These are phyloP conservation scores for Altica lythri DNA, from an alignment of 2,888 invertebrate genomes.

Conservation along the genomic window DNA sequence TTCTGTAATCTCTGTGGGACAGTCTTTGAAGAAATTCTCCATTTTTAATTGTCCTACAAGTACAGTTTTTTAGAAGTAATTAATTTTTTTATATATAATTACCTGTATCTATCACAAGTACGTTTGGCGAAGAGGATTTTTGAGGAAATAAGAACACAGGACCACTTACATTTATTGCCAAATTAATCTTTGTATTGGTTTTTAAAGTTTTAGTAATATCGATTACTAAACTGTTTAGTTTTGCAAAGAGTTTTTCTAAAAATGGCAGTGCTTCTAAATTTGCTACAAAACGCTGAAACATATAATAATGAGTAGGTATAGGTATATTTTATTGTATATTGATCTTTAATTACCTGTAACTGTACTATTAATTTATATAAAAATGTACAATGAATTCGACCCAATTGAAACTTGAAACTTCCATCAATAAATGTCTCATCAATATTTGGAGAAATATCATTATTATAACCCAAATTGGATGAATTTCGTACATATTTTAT, in stretches of 20 bases:
- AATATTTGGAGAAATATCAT: slow-evolving; percentile 59
- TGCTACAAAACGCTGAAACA: slow-evolving; percentile 51
- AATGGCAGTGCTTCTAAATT: slow-evolving; percentile 52
- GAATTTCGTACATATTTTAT: slow-evolving; percentile 76
- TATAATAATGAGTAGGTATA: slow-evolving; percentile 5
- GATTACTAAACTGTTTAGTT: slow-evolving; percentile 39
- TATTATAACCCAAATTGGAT: slow-evolving; percentile 60
- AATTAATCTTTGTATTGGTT: slow-evolving; percentile 51
- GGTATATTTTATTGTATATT: not conserved
- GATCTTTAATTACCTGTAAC: slow-evolving; percentile 62
- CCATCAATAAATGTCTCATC: slow-evolving; percentile 68
- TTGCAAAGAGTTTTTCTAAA: slow-evolving; percentile 41
- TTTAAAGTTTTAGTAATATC: slow-evolving; percentile 52
- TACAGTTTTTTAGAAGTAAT: not conserved
- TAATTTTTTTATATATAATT: slow-evolving; percentile 27
- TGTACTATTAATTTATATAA: slow-evolving; percentile 69
- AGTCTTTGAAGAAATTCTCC: slow-evolving; percentile 74
- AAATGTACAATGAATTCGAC: slow-evolving; percentile 72
- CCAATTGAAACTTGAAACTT: slow-evolving; percentile 70
- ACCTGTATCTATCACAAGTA: slow-evolving; percentile 77
- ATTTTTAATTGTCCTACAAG: slow-evolving; percentile 71
- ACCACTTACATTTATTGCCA: slow-evolving; percentile 61
- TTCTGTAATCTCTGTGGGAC: slow-evolving; percentile 63
- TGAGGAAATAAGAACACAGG: slow-evolving; percentile 79
- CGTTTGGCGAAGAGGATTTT: slow-evolving; percentile 76